Evolutionary conservation across 2,797 vertebrate genomes (phyloP).

Genomic region (Leuciscus waleckii): DNA sequence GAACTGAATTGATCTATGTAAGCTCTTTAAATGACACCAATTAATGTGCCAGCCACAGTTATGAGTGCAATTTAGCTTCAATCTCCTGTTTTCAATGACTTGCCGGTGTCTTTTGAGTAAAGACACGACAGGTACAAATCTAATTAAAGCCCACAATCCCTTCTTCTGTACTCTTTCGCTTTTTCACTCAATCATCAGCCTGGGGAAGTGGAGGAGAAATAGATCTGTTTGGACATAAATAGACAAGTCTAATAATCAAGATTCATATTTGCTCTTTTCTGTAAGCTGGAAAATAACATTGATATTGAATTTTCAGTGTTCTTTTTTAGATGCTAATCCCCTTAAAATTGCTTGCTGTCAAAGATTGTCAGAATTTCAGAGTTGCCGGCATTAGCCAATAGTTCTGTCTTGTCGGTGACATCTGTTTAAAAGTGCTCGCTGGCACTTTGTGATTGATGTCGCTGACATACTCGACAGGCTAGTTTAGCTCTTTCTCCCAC

Average conservation of each 20-base stretch:
- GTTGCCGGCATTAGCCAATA: constrained; percentile 36
- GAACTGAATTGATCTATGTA: constrained; percentile 6
- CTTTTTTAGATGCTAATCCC: constrained; percentile 48
- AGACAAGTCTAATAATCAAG: constrained; percentile 48
- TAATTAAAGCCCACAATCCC: constrained; percentile 38
- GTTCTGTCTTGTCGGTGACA: constrained; percentile 48
- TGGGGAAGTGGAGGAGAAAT: constrained; percentile 21
- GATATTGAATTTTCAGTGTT: constrained; percentile 47
- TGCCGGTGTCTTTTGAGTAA: constrained; percentile 13
- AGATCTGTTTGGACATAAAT: constrained; percentile 44
- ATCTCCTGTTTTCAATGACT: constrained; percentile 23
- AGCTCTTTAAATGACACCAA: constrained; percentile 24
- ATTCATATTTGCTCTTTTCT: constrained; percentile 54
- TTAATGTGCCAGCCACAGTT: constrained; percentile 13
- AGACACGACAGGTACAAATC: constrained; percentile 38
- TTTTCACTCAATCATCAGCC: constrained; percentile 26
- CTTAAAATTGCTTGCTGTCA: constrained; percentile 50
- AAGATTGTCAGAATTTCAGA: constrained; percentile 41
- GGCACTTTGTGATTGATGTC: constrained; percentile 48
- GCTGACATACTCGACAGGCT: constrained; percentile 47
- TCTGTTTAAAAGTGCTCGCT: constrained; percentile 46
- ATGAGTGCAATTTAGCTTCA: background rate
- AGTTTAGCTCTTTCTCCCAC: constrained; percentile 33
- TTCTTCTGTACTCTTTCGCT: background rate
- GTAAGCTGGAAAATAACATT: constrained; percentile 46